These are phyloP conservation scores for Scylla paramamosain DNA, from an alignment of 1,140 invertebrate genomes.

Conservation along the genomic window DNA sequence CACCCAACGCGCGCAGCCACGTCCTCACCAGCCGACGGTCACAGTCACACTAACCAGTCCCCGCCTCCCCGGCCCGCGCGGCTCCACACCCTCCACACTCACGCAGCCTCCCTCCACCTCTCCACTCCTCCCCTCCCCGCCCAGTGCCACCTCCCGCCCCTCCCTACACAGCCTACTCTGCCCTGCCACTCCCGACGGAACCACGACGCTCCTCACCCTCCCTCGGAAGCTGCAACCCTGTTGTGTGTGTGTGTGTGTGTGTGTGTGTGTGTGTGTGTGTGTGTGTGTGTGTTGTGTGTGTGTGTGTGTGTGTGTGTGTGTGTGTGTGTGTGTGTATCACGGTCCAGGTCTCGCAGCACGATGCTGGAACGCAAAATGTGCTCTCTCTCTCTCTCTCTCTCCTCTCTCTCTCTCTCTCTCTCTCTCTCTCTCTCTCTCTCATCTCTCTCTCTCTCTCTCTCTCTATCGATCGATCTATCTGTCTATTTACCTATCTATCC, in stretches of 20 bases:
- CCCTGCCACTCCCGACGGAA: background rate
- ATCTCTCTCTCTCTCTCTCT: too few relatives aligned
- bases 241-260: conserved; percentile 23
- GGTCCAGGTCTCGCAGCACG: too few relatives aligned
- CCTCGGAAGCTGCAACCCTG: background rate
- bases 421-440: too few relatives aligned
- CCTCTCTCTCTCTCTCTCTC: too few relatives aligned
- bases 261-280: conserved; percentile 38
- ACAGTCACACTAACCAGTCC: conserved; percentile 37
- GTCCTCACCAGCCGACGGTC: conserved; percentile 23
- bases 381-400: too few relatives aligned
- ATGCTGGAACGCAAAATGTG: too few relatives aligned
- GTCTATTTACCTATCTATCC: too few relatives aligned
- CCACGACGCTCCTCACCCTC: background rate
- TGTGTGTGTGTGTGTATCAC: too few relatives aligned
- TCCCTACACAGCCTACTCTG: background rate
- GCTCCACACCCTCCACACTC: conserved; percentile 10
- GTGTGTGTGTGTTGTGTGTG: background rate
- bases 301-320: conserved; percentile 26
- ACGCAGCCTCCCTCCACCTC: conserved; percentile 14
- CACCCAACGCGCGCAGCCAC: background rate
- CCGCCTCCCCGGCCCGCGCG: background rate
- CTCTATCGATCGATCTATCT: too few relatives aligned
- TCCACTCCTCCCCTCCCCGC: background rate
- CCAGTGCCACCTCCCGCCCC: background rate